Conservation (phyloP, 2,888 invertebrate species). For the Hanleya hanleyi region DNA sequence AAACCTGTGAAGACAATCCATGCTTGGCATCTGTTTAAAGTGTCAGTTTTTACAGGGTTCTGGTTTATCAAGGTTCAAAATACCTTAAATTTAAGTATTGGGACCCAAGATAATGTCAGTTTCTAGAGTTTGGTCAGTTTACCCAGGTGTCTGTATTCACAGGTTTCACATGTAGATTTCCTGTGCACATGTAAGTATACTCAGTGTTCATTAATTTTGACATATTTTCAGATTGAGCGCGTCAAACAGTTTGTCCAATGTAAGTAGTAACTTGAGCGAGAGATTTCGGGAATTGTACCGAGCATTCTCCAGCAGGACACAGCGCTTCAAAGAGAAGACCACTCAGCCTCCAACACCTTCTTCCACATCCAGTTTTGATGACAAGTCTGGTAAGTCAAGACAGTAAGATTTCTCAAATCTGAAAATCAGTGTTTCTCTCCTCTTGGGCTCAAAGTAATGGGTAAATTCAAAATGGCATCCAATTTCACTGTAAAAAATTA, state of each 20-base stretch:
- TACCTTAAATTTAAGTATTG: too few species aligned
- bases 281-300: conserved; percentile 64
- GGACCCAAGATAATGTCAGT: too few species aligned
- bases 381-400: conserved; percentile 55
- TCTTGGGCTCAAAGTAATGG: neutral
- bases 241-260: conserved; percentile 52
- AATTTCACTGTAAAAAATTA: too few species aligned
- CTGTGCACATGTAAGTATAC: too few species aligned
- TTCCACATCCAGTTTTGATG: conserved; percentile 50
- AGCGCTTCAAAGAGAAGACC: conserved; percentile 64
- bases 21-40: too few species aligned
- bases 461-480: neutral
- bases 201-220: neutral
- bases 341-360: conserved; percentile 68
- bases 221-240: neutral
- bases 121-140: too few species aligned
- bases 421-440: neutral
- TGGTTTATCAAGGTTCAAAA: too few species aligned
- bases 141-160: too few species aligned
- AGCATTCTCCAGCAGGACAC: conserved; percentile 67
- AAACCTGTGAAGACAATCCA: too few species aligned
- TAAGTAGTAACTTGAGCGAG: conserved; percentile 65
- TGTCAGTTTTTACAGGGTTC: too few species aligned
- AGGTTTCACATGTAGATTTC: too few species aligned
- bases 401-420: neutral